A percentile compares a stretch with the other conserved stretches of the same genome.
Conservation (phyloP, 2,113 vertebrate genomes). For the Circaetus cinerascens region DNA sequence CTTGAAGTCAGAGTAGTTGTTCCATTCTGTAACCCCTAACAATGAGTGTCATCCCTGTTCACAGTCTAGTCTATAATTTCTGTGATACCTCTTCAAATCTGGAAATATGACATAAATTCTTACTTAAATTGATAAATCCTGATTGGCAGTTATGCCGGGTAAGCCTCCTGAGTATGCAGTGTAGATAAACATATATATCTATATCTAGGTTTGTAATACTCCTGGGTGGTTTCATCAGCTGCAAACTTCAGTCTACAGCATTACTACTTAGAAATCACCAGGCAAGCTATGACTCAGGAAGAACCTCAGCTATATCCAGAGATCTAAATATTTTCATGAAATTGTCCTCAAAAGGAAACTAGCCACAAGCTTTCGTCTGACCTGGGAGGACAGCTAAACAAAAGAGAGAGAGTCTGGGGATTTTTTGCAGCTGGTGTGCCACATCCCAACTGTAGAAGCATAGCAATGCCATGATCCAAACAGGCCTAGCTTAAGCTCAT, state of each 20-base stretch:
- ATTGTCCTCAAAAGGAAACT: not conserved
- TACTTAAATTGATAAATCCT: not conserved
- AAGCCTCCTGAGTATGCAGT: not conserved
- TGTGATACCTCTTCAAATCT: not conserved
- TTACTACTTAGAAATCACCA: not conserved
- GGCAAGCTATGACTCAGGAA: not conserved
- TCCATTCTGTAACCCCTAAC: not conserved
- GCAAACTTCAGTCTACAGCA: not conserved
- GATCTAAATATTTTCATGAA: not conserved
- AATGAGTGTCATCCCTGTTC: not conserved
- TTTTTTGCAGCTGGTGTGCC: not conserved
- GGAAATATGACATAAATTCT: not conserved
- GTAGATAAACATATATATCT: not conserved
- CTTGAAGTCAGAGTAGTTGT: not conserved
- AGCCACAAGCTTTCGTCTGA: not conserved
- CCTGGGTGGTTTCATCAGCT: conserved; percentile 5
- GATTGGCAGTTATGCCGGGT: not conserved
- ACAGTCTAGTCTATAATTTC: not conserved
- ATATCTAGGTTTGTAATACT: not conserved
- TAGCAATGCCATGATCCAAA: not conserved
- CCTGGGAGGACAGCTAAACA: not conserved
- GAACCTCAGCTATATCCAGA: not conserved
- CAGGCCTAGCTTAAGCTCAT: not conserved
- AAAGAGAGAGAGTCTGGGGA: not conserved
- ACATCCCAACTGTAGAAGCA: not conserved